Percentiles rank a stretch among this genome's conserved stretches.
phyloP scores from a whole-genome alignment of 2,113 vertebrate genomes.

The Redunca redunca region DNA sequence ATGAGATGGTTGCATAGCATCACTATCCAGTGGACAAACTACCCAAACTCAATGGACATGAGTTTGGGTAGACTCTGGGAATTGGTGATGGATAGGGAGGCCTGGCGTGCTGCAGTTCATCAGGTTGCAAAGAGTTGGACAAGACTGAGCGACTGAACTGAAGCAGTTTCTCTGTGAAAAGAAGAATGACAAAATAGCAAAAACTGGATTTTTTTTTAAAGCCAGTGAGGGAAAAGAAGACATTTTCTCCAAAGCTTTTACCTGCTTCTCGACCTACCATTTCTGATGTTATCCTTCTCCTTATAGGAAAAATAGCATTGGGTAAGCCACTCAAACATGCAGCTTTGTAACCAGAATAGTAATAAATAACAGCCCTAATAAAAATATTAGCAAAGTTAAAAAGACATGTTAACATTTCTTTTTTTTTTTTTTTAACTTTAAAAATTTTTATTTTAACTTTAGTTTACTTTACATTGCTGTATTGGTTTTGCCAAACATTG shows the following conservation, averaged over 20 bases:
- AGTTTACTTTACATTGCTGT: too few species aligned
- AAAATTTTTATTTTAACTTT: too few species aligned
- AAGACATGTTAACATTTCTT: neutral
- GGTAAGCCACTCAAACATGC: neutral
- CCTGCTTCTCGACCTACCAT: neutral
- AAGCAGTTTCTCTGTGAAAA: conserved; percentile 19
- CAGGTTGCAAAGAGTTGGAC: too few species aligned
- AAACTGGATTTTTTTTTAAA: neutral
- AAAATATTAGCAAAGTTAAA: neutral
- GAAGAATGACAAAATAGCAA: neutral
- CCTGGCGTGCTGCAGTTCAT: too few species aligned
- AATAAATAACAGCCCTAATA: neutral
- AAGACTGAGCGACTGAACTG: too few species aligned
- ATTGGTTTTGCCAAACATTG: too few species aligned
- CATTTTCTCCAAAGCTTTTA: neutral
- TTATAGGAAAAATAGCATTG: neutral
- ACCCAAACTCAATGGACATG: too few species aligned
- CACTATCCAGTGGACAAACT: too few species aligned
- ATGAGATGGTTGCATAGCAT: too few species aligned
- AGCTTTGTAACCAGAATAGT: neutral
- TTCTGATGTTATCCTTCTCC: neutral
- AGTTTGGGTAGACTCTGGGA: too few species aligned
- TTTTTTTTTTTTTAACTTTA: too few species aligned
- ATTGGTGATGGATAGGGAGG: too few species aligned
- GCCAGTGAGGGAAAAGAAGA: neutral